phyloP scores from a whole-genome alignment of 2,888 invertebrate species.

The Eustalomyia histrio region DNA sequence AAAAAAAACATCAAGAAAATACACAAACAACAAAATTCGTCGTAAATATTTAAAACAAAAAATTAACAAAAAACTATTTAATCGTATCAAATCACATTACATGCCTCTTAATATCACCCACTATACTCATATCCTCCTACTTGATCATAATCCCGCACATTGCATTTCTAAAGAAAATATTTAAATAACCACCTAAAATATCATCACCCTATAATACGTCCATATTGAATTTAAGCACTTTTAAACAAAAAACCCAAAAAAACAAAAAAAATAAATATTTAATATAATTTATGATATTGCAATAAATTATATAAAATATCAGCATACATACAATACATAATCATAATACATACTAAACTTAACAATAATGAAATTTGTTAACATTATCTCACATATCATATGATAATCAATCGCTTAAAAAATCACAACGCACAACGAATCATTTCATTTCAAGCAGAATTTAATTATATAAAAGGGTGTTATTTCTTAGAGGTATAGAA shows the following conservation, averaged over 20 bases:
- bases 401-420: neutral
- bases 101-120: slow-evolving; percentile 8
- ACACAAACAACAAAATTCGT: slow-evolving; percentile 5
- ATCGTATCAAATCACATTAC: slow-evolving; percentile 12
- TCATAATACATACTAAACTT: neutral
- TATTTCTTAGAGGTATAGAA: too few relatives aligned
- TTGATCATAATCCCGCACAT: neutral
- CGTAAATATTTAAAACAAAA: neutral
- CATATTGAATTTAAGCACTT: slow-evolving; percentile 51
- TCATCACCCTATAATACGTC: slow-evolving; percentile 47
- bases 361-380: slow-evolving; percentile 1
- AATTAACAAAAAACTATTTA: neutral
- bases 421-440: slow-evolving; percentile 39
- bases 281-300: neutral
- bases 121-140: neutral
- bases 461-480: too few relatives aligned
- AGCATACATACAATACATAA: too few relatives aligned
- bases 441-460: slow-evolving; percentile 6
- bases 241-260: too few relatives aligned
- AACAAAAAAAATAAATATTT: slow-evolving; percentile 1
- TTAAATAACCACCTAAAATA: slow-evolving; percentile 11
- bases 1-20: slow-evolving; percentile 20
- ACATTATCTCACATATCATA: slow-evolving; percentile 10
- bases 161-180: slow-evolving; percentile 6
- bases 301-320: neutral